phyloP scores from a whole-genome alignment of 2,888 invertebrate species.

The Zaprionus obscuricornis region DNA sequence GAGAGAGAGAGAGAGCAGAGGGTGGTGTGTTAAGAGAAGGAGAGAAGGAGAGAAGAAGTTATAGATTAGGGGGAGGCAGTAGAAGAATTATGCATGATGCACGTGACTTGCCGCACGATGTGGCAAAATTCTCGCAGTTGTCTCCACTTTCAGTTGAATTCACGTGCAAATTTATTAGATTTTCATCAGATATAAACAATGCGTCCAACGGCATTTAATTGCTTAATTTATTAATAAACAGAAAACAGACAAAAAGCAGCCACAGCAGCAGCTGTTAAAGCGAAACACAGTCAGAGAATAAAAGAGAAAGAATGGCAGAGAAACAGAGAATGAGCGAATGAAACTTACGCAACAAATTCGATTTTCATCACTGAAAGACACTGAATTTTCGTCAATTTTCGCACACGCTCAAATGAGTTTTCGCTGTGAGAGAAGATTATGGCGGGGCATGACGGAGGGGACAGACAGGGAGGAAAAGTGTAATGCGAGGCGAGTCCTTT shows the following conservation, averaged over 20 bases:
- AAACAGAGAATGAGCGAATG: neutral
- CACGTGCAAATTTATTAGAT: conserved; percentile 69
- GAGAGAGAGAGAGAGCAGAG: no score
- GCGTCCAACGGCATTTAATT: conserved; percentile 66
- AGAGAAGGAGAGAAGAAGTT: no score
- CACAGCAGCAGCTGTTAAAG: conserved; percentile 50
- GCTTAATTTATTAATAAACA: conserved; percentile 77
- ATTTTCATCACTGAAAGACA: conserved; percentile 48
- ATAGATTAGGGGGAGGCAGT: neutral
- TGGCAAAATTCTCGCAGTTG: conserved; percentile 7
- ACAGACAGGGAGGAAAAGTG: neutral
- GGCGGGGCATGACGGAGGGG: neutral
- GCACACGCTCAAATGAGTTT: conserved; percentile 60
- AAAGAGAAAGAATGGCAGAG: neutral
- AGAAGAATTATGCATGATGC: conserved; percentile 65
- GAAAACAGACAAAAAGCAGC: neutral
- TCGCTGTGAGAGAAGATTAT: conserved; percentile 38
- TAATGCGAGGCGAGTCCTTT: conserved; percentile 61
- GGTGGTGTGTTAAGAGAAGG: no score
- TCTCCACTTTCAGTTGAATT: conserved; percentile 27
- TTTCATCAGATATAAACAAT: conserved; percentile 69
- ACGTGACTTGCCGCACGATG: conserved; percentile 60
- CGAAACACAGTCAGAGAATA: no score
- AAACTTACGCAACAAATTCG: conserved; percentile 57
- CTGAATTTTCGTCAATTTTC: conserved; percentile 47